Evolutionary conservation across 1,140 invertebrate species (phyloP).

Genomic region (Drosophila persimilis): DNA sequence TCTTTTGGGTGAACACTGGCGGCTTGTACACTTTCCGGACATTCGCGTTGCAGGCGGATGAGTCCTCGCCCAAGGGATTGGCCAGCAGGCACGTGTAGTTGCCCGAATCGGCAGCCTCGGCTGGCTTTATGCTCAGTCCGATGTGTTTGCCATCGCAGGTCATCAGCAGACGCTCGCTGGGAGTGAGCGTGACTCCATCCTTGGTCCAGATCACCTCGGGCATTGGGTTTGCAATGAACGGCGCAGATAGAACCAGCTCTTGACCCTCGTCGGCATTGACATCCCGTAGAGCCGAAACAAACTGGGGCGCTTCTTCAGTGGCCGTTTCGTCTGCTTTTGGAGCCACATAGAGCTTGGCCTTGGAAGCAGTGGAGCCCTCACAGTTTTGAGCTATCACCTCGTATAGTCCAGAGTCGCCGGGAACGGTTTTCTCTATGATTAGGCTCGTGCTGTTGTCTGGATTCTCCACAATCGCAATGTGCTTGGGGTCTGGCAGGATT

Average conservation of each 20-base stretch:
- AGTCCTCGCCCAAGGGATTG: conserved; percentile 90
- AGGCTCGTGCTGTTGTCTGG: conserved; percentile 88
- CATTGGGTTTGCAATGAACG: conserved; percentile 93
- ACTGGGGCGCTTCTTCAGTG: conserved; percentile 89
- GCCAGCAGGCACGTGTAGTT: conserved; percentile 89
- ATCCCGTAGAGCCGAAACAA: conserved; percentile 90
- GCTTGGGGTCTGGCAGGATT: conserved; percentile 89
- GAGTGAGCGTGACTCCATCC: conserved; percentile 87
- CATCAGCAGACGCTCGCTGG: conserved; percentile 87
- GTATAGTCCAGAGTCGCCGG: conserved; percentile 90
- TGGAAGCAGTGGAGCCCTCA: conserved; percentile 88
- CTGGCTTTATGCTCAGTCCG: conserved; percentile 89
- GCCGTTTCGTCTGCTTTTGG: conserved; percentile 85
- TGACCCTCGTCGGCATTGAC: conserved; percentile 90
- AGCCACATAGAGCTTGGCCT: conserved; percentile 87
- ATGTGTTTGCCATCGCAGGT: conserved; percentile 92
- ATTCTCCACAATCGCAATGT: conserved; percentile 86
- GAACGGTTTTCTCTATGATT: conserved; percentile 86
- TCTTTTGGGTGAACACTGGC: conserved; percentile 92
- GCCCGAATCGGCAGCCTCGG: conserved; percentile 89
- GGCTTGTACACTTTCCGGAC: conserved; percentile 91
- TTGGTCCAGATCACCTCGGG: conserved; percentile 93
- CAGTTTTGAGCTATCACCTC: conserved; percentile 89
- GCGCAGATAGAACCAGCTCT: conserved; percentile 86
- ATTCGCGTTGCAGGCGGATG: conserved; percentile 87